Evolutionary conservation across 2,113 vertebrate species (phyloP), one percentile per base, ranked within the genome.

Genomic region (Penelope pileata): DNA sequence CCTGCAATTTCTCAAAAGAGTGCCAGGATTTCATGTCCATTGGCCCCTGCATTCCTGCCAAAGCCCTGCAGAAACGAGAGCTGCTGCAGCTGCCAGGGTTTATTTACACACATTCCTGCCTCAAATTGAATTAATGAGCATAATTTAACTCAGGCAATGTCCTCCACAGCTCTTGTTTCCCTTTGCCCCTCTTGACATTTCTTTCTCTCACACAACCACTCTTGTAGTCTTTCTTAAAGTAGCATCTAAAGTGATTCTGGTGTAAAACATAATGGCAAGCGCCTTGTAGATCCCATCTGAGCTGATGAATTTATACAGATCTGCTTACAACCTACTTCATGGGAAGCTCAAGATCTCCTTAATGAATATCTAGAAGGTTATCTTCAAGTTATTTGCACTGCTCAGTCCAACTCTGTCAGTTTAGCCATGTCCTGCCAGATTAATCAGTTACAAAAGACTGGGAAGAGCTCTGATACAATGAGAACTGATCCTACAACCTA

Each of bases 101-200:
- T 98, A 98, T 98, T 98, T 98, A 98, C 98, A 98, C 97, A 98
- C 98, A 98, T 98, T 98, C 97, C 98, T 97, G 96, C 96, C 96
- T 96, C 97, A 97, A 98, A 98, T 98, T 98, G 98, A 98, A 98
- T 98, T 98, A 98, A 98, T 98, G 98, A 98, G 98, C 94, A 94
- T 98, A 98, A 98, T 98, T 98, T 97, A 97, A 98, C 96, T 98
- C 97, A 96, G 97, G 94, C 97, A 66, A 96, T 95, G 96, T 97
- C 96, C 96, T 97, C 95, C 81, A 66, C 67, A 93, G 97, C 94
- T 94, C 92, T 96, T 95, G 87, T 97, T 97, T 96, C 97, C 96
- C 93, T 96, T 86, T 88, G 96, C 90, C 94, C 91, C 94, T 54
- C 79, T 88, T 85, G 75, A 94, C 86, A 75, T 96, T 96, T 96